Evolutionary conservation across 2,797 vertebrate species (phyloP).

Genomic region (Simalia tracyae): DNA sequence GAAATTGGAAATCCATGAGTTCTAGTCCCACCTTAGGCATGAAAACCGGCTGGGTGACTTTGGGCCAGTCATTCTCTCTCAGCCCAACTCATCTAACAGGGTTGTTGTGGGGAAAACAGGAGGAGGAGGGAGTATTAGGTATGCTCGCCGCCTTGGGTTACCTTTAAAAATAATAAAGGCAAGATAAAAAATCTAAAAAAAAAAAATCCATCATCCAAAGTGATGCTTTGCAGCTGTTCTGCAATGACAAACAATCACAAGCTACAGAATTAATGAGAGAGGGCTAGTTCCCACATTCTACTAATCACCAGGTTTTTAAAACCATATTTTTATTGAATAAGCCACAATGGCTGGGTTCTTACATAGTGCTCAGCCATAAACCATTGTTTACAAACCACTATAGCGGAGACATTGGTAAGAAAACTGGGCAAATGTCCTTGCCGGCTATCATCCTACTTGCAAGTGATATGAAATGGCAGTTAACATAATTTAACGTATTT

Average conservation of each 20-base stretch:
- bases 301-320: neutral
- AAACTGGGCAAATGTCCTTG: neutral
- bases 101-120: too few relatives aligned
- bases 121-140: too few relatives aligned
- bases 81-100: too few relatives aligned
- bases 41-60: too few relatives aligned
- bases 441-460: neutral
- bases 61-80: too few relatives aligned
- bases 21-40: too few relatives aligned
- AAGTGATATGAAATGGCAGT: neutral
- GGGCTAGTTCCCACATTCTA: neutral
- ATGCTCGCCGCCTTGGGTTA: too few relatives aligned
- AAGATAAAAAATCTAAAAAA: too few relatives aligned
- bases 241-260: neutral
- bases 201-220: neutral
- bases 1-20: too few relatives aligned
- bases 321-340: neutral
- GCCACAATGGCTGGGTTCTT: neutral
- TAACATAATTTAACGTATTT: neutral
- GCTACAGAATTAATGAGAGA: neutral
- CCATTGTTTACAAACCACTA: neutral
- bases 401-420: neutral
- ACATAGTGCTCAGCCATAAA: neutral
- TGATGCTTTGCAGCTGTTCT: neutral
- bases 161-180: too few relatives aligned